These are phyloP conservation scores for Acrobasis repandana DNA, from an alignment of 2,888 invertebrate species.

Conservation along the genomic window DNA sequence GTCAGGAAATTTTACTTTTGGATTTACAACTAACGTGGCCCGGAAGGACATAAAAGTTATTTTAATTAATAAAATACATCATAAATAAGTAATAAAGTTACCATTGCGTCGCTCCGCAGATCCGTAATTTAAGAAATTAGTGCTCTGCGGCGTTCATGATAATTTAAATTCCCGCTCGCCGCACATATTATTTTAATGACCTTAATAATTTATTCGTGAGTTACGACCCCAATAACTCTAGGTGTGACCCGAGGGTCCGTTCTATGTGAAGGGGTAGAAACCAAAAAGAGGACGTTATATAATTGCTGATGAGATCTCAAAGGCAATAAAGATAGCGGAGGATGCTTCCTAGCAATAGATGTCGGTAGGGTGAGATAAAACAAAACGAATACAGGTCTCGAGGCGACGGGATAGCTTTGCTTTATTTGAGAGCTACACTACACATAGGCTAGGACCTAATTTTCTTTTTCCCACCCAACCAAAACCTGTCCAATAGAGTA, in stretches of 20 bases:
- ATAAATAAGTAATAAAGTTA: not conserved
- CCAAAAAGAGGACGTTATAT: slow-evolving; percentile 6
- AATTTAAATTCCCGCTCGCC: slow-evolving; percentile 9
- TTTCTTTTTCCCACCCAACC: too few relatives aligned
- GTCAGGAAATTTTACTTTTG: too few relatives aligned
- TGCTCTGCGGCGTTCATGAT: slow-evolving; percentile 9
- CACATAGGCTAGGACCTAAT: too few relatives aligned
- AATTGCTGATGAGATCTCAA: slow-evolving; percentile 5
- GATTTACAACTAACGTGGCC: not conserved
- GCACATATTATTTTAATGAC: slow-evolving; percentile 19
- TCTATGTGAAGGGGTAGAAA: slow-evolving; percentile 7
- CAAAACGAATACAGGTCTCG: not conserved
- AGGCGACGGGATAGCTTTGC: not conserved
- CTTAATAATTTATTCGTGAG: slow-evolving; percentile 17
- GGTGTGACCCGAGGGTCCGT: slow-evolving; percentile 14
- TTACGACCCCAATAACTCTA: slow-evolving; percentile 11
- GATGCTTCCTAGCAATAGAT: slow-evolving; percentile 12
- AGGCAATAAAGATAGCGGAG: slow-evolving; percentile 14
- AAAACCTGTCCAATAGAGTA: too few relatives aligned
- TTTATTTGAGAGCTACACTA: not conserved
- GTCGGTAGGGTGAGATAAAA: slow-evolving; percentile 15
- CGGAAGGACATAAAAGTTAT: not conserved
- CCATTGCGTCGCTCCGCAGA: not conserved
- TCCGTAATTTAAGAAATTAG: slow-evolving; percentile 16
- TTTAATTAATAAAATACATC: not conserved